Evolutionary conservation across 2,113 vertebrate genomes (phyloP).

Genomic region (Narcine bancroftii): DNA sequence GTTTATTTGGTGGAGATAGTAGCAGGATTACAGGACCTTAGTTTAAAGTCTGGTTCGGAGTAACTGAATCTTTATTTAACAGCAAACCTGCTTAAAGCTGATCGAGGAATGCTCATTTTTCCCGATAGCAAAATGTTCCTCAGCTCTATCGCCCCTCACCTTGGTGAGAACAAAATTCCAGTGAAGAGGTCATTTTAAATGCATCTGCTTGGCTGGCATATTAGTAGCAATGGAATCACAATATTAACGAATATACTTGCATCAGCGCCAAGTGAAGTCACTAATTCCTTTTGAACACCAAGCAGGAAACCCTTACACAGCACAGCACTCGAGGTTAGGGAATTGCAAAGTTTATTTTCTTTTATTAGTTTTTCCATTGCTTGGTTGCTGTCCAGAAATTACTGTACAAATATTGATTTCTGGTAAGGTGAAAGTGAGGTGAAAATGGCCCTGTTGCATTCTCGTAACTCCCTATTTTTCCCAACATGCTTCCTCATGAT

Average conservation of each 20-base stretch:
- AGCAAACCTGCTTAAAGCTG: not conserved
- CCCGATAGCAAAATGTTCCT: not conserved
- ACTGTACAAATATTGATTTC: conserved; percentile 37
- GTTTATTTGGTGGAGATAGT: not conserved
- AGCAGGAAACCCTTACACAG: conserved; percentile 29
- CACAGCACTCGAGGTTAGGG: conserved; percentile 15
- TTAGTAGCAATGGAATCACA: conserved; percentile 26
- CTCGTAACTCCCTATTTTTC: not conserved
- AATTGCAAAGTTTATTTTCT: conserved; percentile 37
- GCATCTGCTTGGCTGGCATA: not conserved
- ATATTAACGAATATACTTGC: not conserved
- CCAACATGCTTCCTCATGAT: not conserved
- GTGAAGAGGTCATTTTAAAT: not conserved
- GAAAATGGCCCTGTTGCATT: conserved; percentile 7
- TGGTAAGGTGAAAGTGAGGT: conserved; percentile 34
- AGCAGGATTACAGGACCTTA: not conserved
- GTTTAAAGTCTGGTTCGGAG: not conserved
- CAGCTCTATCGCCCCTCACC: not conserved
- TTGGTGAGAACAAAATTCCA: not conserved
- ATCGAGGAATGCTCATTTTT: not conserved
- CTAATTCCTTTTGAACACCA: not conserved
- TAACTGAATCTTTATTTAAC: not conserved
- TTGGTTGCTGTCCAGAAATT: conserved; percentile 34
- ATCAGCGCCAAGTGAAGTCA: conserved; percentile 28
- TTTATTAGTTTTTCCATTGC: conserved; percentile 37